Evolutionary conservation across 2,113 vertebrate species (phyloP), one percentile per base, ranked within the genome.

Genomic region (Eidolon helvum): DNA sequence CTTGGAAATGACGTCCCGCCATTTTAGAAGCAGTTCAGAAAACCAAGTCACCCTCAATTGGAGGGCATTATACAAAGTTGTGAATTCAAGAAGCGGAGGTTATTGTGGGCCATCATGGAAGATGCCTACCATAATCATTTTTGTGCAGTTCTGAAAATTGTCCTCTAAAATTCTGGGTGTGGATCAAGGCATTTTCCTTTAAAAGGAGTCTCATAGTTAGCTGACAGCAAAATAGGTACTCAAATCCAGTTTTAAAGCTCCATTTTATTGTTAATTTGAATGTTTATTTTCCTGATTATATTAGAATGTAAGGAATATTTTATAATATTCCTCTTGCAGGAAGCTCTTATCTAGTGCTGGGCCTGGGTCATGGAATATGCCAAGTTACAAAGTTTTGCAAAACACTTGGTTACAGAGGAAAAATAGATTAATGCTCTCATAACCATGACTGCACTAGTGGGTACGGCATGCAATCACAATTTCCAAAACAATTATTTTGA

Each of bases 401-500:
- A 97, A 95, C 87, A 87, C 5, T 87, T 95, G 83, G 40, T 95
- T 72, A 10, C 86, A 4, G 80, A 59, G 71, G 38, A 83, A 94
- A 90, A 74, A 87, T 48, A 77, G 84, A 96, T 85, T 79, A 94
- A 94, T 90, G 75, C 43, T 66, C 65, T 65, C 91, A 94, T 92
- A 72, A 87, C 88, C 26, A 11, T 86, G 93, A 65, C 61, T 72
- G 5, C 86, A 90, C 48, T 83, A 84, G 88, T 90, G 90, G 50
- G 61, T 96, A 86, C 71, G 40, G 38, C 80, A 84, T 85, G 57
- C 66, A 95, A 50, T 95, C 97, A 61, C 24, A 43, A 87, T 95
- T 97, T 97, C 68, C 69, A 96, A 98, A 2, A 75, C 79, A 96
- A 68, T 94, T 68, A 95, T 92, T 97, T 98, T 97, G 94, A 78